These are phyloP conservation scores for Clepsis dumicolana DNA, from an alignment of 2,888 invertebrate species.

Conservation along the genomic window DNA sequence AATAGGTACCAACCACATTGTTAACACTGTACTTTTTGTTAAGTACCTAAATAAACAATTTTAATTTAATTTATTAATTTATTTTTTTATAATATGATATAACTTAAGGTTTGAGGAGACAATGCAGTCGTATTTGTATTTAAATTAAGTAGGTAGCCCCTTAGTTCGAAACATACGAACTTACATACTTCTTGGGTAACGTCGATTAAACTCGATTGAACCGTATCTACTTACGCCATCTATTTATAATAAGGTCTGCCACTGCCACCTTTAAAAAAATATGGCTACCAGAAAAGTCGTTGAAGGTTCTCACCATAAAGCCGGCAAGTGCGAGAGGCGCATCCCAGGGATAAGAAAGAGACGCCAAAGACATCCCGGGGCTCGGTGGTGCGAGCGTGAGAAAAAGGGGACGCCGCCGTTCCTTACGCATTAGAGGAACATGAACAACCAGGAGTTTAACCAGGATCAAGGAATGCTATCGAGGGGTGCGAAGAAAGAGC, in stretches of 20 bases:
- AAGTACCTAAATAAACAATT: too few relatives aligned
- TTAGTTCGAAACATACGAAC: not conserved
- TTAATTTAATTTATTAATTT: too few relatives aligned
- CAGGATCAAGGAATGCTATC: conserved; percentile 34
- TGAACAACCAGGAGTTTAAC: conserved; percentile 51
- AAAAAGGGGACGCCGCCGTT: conserved; percentile 80
- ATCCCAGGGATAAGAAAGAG: conserved; percentile 69
- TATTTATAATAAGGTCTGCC: conserved; percentile 33
- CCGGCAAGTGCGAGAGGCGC: conserved; percentile 60
- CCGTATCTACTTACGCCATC: not conserved
- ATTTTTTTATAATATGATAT: too few relatives aligned
- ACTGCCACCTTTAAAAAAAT: conserved; percentile 38
- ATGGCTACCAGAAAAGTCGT: conserved; percentile 35
- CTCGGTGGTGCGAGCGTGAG: conserved; percentile 80
- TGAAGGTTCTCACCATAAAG: conserved; percentile 58
- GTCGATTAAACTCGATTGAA: not conserved
- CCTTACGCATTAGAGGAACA: conserved; percentile 72
- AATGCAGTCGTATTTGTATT: too few relatives aligned
- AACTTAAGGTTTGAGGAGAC: too few relatives aligned
- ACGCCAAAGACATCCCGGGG: conserved; percentile 64
- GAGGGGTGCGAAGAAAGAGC: conserved; percentile 10
- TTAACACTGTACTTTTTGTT: too few relatives aligned
- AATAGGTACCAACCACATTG: too few relatives aligned
- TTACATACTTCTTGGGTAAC: not conserved
- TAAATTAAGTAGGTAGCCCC: too few relatives aligned